phyloP scores from a whole-genome alignment of 1,140 invertebrate genomes.

The Tetragnatha versicolor region DNA sequence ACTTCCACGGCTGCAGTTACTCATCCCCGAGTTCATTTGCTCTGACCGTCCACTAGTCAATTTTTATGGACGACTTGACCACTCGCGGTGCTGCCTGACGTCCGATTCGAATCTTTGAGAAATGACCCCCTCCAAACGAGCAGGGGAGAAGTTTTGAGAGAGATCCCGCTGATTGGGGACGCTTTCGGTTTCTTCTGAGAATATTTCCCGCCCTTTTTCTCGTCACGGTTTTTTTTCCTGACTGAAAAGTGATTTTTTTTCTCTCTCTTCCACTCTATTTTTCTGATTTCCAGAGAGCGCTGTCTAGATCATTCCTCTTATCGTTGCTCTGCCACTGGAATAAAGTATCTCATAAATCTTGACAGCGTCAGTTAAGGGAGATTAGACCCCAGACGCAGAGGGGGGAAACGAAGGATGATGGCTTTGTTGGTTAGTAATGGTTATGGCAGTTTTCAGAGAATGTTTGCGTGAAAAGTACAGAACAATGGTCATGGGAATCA shows the following conservation, averaged over 20 bases:
- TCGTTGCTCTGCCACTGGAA: neutral
- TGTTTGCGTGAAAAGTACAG: no score
- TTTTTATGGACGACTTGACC: conserved; percentile 21
- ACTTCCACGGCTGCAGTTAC: neutral
- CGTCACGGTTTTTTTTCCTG: neutral
- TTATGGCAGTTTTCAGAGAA: no score
- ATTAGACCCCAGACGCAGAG: conserved; percentile 16
- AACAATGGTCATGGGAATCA: no score
- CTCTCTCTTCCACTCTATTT: no score
- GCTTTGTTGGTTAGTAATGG: no score
- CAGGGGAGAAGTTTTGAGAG: neutral
- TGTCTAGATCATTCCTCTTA: neutral
- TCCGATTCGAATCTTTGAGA: conserved; percentile 3
- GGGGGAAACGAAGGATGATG: no score
- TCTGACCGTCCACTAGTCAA: neutral
- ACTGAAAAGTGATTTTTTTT: neutral
- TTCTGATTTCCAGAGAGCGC: no score
- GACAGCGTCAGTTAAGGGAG: neutral
- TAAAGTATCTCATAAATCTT: conserved; percentile 16
- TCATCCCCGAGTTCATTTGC: neutral
- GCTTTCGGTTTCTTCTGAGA: neutral
- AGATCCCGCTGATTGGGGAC: neutral
- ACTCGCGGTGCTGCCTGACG: neutral
- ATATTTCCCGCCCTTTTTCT: neutral
- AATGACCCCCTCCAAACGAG: no score